These are phyloP conservation scores for Carduelis carduelis DNA, from an alignment of 2,797 vertebrate genomes.

Conservation along the genomic window DNA sequence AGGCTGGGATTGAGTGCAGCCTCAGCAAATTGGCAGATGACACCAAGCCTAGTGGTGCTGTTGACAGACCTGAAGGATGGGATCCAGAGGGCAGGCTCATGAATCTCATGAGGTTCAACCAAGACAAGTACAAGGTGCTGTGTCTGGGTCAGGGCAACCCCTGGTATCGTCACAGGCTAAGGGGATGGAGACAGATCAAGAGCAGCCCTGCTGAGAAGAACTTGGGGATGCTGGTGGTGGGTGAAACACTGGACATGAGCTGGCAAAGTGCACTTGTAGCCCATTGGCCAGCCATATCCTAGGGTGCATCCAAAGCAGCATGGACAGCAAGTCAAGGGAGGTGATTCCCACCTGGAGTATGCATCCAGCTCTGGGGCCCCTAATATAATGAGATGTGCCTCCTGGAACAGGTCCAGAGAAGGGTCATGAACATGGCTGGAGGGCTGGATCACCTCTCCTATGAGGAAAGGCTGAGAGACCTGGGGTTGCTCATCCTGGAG, in stretches of 20 bases:
- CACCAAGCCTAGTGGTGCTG: background rate
- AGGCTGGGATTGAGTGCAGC: background rate
- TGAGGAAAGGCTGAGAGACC: background rate
- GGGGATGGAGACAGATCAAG: background rate
- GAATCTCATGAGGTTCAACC: background rate
- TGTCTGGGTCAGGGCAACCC: background rate
- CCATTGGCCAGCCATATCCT: background rate
- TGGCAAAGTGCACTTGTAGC: background rate
- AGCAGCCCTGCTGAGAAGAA: background rate
- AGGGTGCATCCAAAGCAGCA: background rate
- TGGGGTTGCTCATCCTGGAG: background rate
- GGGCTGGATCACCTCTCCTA: background rate
- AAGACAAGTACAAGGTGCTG: background rate
- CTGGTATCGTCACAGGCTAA: background rate
- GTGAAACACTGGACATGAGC: background rate
- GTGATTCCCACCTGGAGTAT: background rate
- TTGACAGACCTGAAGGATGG: background rate
- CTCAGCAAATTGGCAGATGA: background rate
- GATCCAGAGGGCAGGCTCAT: background rate
- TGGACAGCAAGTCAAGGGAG: background rate
- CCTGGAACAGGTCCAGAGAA: background rate
- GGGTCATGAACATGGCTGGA: background rate
- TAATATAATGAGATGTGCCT: background rate
- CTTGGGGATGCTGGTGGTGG: background rate
- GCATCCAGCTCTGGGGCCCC: background rate